Conservation (phyloP, 2,888 invertebrate genomes). For the Gymnosoma rotundatum region DNA sequence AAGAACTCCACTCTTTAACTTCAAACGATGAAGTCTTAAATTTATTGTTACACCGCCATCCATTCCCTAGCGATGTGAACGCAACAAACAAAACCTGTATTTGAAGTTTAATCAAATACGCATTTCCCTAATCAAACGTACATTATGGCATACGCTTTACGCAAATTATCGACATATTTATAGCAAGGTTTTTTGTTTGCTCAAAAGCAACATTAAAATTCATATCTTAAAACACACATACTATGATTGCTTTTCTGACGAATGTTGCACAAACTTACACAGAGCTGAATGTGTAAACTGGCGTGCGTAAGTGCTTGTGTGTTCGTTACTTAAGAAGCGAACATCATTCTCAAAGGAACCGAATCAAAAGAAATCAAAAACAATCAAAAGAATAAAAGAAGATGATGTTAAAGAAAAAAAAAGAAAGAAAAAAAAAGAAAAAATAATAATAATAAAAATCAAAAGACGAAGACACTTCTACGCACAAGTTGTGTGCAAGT, state of each 20-base stretch:
- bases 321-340: constrained; percentile 35
- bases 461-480: constrained; percentile 34
- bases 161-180: constrained; percentile 58
- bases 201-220: not conserved
- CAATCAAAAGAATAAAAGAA: constrained; percentile 32
- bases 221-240: constrained; percentile 1
- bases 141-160: constrained; percentile 34
- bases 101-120: constrained; percentile 6
- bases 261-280: not conserved
- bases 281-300: not conserved
- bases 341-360: constrained; percentile 50
- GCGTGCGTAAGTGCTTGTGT: not conserved
- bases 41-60: constrained; percentile 33
- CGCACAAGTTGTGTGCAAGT: constrained; percentile 34
- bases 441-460: too few relatives aligned
- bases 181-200: constrained; percentile 24
- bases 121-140: constrained; percentile 50
- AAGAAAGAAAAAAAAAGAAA: not conserved
- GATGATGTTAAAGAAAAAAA: constrained; percentile 2
- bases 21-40: constrained; percentile 42
- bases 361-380: constrained; percentile 42
- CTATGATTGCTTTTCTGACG: constrained; percentile 18
- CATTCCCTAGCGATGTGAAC: constrained; percentile 33
- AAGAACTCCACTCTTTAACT: constrained; percentile 23
- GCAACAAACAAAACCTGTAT: constrained; percentile 3